Conservation (phyloP, 2,113 vertebrate genomes). For the Nesogale talazaci region DNA sequence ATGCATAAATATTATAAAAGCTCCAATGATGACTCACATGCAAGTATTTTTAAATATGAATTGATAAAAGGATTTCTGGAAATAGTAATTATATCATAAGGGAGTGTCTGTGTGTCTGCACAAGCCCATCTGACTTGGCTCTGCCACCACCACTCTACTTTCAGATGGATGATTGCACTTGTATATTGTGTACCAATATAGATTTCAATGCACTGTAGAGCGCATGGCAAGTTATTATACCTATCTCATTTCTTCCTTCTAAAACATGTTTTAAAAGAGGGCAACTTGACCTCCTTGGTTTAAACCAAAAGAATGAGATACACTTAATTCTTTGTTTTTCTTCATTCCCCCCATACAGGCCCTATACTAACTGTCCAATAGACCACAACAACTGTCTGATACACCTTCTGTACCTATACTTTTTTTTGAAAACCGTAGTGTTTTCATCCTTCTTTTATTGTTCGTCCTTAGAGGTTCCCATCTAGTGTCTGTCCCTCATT, state of each 20-base stretch:
- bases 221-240: background rate
- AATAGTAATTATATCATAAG: background rate
- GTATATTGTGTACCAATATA: background rate
- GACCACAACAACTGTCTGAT: background rate
- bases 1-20: constrained; percentile 1
- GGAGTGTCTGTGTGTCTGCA: background rate
- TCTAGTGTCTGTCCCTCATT: background rate
- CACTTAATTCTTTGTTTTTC: background rate
- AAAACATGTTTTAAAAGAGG: background rate
- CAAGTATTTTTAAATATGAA: background rate
- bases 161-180: background rate
- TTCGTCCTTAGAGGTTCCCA: background rate
- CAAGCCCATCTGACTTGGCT: background rate
- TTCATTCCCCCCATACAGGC: background rate
- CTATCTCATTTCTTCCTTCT: background rate
- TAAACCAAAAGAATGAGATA: background rate
- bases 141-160: background rate
- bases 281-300: background rate
- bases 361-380: background rate
- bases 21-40: background rate
- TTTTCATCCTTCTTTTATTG: background rate
- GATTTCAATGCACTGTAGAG: background rate
- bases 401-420: background rate
- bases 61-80: background rate
- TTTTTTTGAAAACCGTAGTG: background rate